Evolutionary conservation across 1,140 invertebrate genomes (phyloP).

Genomic region (Drosophila takahashii): DNA sequence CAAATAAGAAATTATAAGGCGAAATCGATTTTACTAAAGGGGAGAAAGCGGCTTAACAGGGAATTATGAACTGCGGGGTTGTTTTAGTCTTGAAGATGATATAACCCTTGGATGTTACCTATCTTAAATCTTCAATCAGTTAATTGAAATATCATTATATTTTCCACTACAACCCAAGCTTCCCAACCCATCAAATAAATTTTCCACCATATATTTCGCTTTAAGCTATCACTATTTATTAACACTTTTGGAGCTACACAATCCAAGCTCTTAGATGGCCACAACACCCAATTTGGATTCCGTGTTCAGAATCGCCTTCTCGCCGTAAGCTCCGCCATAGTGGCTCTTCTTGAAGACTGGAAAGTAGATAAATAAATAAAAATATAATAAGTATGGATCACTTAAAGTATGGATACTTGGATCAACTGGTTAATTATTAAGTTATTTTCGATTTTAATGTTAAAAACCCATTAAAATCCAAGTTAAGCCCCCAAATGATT

Average conservation of each 20-base stretch:
- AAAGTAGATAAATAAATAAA: slow-evolving; percentile 1
- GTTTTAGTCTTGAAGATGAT: not conserved
- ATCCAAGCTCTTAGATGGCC: slow-evolving; percentile 48
- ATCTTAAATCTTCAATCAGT: no score
- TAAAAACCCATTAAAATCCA: not conserved
- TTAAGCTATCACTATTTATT: slow-evolving; percentile 80
- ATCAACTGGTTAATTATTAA: not conserved
- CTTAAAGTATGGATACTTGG: no score
- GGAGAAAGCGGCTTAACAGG: not conserved
- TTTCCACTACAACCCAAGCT: not conserved
- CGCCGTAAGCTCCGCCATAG: slow-evolving; percentile 63
- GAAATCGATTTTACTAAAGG: slow-evolving; percentile 35
- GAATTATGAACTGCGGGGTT: not conserved
- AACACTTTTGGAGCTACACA: slow-evolving; percentile 48
- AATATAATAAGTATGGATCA: slow-evolving; percentile 14
- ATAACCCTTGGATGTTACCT: no score
- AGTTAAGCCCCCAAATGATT: not conserved
- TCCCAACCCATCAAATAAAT: slow-evolving; percentile 3
- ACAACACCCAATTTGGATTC: slow-evolving; percentile 59
- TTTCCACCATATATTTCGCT: slow-evolving; percentile 5
- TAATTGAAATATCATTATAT: no score
- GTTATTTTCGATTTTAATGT: not conserved
- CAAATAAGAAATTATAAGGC: slow-evolving; percentile 47
- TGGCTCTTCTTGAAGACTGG: slow-evolving; percentile 67
- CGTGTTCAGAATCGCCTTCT: slow-evolving; percentile 49